Evolutionary conservation across 2,888 invertebrate genomes (phyloP).

Genomic region (Stenolophus ochropezus): DNA sequence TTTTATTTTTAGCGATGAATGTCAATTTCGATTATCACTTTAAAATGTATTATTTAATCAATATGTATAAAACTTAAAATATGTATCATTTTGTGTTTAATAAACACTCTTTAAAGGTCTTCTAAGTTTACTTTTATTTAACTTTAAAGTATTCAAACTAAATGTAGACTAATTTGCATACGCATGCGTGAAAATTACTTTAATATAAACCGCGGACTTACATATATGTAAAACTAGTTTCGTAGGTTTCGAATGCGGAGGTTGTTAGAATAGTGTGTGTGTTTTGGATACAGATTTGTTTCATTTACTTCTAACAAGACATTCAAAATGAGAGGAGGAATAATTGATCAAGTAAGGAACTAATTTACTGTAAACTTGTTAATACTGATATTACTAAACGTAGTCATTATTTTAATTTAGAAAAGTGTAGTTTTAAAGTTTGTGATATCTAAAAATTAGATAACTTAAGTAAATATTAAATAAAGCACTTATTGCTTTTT

Average conservation of each 20-base stretch:
- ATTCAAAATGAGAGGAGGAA: constrained; percentile 34
- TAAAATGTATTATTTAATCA: too few relatives aligned
- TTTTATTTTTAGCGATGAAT: constrained; percentile 35
- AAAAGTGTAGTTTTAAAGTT: too few relatives aligned
- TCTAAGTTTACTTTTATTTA: not conserved
- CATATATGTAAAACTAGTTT: constrained; percentile 32
- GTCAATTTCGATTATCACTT: not conserved
- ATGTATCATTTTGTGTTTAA: not conserved
- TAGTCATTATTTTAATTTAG: too few relatives aligned
- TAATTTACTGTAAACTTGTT: too few relatives aligned
- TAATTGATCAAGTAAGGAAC: constrained; percentile 48
- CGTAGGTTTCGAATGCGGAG: constrained; percentile 13
- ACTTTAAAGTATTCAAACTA: not conserved
- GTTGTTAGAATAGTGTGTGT: not conserved
- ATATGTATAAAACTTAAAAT: too few relatives aligned
- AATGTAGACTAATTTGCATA: not conserved
- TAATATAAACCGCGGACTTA: constrained; percentile 13
- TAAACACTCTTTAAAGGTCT: not conserved
- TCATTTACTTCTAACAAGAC: constrained; percentile 1
- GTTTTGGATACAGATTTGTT: constrained; percentile 19
- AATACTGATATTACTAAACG: too few relatives aligned
- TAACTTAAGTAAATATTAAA: too few relatives aligned
- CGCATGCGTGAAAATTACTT: constrained; percentile 36
- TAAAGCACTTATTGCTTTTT: too few relatives aligned
- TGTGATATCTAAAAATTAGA: too few relatives aligned